These are phyloP conservation scores for Calonectris borealis DNA, from an alignment of 2,113 vertebrate genomes.

Conservation along the genomic window DNA sequence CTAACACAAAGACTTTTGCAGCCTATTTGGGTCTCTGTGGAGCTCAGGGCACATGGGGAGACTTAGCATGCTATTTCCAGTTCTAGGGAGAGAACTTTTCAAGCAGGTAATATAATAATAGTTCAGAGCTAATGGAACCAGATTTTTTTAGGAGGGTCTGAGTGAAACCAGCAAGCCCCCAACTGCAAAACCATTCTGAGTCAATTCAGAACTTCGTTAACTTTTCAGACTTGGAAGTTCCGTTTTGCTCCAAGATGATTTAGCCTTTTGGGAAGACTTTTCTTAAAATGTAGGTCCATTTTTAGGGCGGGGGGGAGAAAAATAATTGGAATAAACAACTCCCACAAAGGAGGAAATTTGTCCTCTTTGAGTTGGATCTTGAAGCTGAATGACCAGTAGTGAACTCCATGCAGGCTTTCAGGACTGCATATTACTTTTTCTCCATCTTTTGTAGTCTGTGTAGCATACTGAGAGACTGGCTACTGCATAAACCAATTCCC, in stretches of 20 bases:
- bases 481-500: not conserved
- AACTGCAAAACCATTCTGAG: not conserved
- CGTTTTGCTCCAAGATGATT: not conserved
- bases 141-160: not conserved
- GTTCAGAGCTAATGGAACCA: not conserved
- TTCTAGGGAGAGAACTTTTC: not conserved
- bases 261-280: not conserved
- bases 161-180: not conserved
- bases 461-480: not conserved
- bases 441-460: not conserved
- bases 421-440: not conserved
- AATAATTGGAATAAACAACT: not conserved
- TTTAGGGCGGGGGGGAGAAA: not conserved
- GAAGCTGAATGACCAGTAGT: not conserved
- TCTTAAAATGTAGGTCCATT: not conserved
- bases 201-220: not conserved
- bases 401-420: not conserved
- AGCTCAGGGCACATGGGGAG: not conserved
- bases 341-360: not conserved
- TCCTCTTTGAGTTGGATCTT: not conserved
- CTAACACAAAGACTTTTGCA: not conserved
- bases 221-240: not conserved
- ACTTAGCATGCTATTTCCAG: not conserved
- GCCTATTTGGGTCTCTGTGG: not conserved
- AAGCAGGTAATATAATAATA: not conserved